Evolutionary conservation across 2,113 vertebrate species (phyloP), one percentile per base, ranked within the genome.

Genomic region (Apistogramma diplotaenia): DNA sequence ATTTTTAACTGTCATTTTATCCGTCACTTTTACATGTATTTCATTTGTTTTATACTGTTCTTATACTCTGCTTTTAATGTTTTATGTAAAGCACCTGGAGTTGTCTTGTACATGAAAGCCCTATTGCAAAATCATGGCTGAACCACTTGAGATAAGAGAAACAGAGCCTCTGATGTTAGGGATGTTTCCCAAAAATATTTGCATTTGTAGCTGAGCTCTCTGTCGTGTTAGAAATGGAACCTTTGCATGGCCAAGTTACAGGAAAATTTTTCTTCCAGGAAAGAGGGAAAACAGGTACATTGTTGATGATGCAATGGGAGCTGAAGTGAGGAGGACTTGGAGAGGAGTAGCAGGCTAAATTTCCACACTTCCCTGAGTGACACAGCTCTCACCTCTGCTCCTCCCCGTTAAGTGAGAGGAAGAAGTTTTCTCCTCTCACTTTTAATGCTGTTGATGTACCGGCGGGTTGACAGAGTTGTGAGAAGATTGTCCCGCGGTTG

Each of bases 211-310:
- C 51, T 55, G 31, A 12, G 55, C 37, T 79, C 15, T 79, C 55
- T n/a, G 33, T 21, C 21, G 53, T 13, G 25, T 56, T 62, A 57
- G 19, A 40, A n/a, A n/a, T n/a, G n/a, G n/a, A n/a, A n/a, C n/a
- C n/a, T n/a, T n/a, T n/a, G n/a, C n/a, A n/a, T 67, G 65, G 56
- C 62, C 29, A 43, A 90, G 77, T 87, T 84, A 89, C 82, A 74
- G 65, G 35, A 89, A 89, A 84, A 92, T 91, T 90, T 78, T 79
- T 85, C 54, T 27, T 13, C 6, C 8, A 59, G 37, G 5, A 11
- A 18, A 29, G 53, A 6, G 21, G 1, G 25, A 29, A 8, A 25
- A 33, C 43, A 35, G 13, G 12, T 56, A 35, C 31, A 18, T 46
- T n/a, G 15, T 25, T 19, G 79, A 40, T 6, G 43, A 3, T 5